phyloP scores from a whole-genome alignment of 2,113 vertebrate genomes.

The Callaeas wilsoni region DNA sequence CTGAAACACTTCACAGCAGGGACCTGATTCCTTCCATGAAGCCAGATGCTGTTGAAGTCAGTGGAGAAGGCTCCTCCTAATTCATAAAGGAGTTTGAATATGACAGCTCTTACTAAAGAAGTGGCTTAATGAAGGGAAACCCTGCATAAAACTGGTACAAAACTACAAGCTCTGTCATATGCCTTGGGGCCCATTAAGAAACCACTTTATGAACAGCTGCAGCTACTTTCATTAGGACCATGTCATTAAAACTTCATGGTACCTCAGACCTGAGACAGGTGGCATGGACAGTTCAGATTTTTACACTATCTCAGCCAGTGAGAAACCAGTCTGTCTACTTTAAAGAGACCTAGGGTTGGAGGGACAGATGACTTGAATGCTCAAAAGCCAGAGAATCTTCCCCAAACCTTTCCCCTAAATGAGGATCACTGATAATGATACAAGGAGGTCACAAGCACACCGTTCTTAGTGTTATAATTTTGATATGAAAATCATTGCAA shows the following conservation, averaged over 20 bases:
- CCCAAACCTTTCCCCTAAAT: neutral
- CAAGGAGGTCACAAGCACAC: neutral
- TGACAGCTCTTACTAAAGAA: neutral
- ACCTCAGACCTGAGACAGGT: neutral
- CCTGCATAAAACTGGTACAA: neutral
- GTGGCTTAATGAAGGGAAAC: neutral
- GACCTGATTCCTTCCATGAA: neutral
- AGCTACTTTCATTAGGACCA: neutral
- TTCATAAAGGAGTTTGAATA: neutral
- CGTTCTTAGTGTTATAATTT: neutral
- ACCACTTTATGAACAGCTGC: neutral
- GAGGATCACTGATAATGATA: neutral
- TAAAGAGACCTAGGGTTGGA: neutral
- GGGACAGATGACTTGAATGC: neutral
- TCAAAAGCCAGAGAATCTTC: neutral
- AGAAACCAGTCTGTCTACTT: neutral
- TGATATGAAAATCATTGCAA: neutral
- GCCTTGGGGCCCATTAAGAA: neutral
- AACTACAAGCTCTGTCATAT: neutral
- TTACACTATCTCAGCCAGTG: neutral
- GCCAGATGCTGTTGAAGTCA: neutral
- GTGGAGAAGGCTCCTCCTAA: neutral
- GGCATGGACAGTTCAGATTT: neutral
- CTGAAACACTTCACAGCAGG: neutral
- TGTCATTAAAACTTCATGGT: neutral